Percentiles rank a stretch among this genome's conserved stretches.
phyloP scores from a whole-genome alignment of 2,113 vertebrate genomes.

The Heterocephalus glaber region DNA sequence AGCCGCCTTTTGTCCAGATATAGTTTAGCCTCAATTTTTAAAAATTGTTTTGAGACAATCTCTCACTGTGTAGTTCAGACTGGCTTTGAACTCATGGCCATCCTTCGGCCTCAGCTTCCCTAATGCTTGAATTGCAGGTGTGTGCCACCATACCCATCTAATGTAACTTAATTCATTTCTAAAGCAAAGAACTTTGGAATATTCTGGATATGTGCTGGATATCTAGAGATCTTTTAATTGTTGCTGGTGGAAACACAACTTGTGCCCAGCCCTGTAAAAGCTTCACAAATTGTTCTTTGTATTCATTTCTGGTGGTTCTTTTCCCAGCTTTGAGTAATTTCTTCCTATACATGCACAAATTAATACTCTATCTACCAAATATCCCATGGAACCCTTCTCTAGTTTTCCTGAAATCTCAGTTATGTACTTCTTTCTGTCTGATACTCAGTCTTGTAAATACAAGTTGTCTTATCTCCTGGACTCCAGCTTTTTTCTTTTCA shows the following conservation, averaged over 20 bases:
- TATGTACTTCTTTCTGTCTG: background rate
- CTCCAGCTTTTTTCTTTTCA: background rate
- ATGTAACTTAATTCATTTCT: background rate
- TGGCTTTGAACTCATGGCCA: background rate
- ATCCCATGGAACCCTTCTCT: background rate
- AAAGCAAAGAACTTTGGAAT: background rate
- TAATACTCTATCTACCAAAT: background rate
- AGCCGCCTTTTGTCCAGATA: background rate
- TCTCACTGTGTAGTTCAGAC: background rate
- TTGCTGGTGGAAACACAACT: background rate
- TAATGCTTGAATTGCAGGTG: background rate
- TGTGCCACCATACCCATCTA: background rate
- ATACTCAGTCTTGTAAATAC: background rate
- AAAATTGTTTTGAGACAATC: background rate
- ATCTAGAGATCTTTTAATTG: background rate
- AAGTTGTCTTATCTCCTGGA: background rate
- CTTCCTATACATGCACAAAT: background rate
- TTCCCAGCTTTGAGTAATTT: background rate
- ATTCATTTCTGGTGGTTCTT: background rate
- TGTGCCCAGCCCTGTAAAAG: background rate
- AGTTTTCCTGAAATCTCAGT: background rate
- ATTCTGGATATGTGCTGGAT: background rate
- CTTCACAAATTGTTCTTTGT: background rate
- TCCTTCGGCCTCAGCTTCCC: background rate
- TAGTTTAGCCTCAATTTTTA: background rate